phyloP scores from a whole-genome alignment of 2,113 vertebrate genomes.

The Callionymus lyra region DNA sequence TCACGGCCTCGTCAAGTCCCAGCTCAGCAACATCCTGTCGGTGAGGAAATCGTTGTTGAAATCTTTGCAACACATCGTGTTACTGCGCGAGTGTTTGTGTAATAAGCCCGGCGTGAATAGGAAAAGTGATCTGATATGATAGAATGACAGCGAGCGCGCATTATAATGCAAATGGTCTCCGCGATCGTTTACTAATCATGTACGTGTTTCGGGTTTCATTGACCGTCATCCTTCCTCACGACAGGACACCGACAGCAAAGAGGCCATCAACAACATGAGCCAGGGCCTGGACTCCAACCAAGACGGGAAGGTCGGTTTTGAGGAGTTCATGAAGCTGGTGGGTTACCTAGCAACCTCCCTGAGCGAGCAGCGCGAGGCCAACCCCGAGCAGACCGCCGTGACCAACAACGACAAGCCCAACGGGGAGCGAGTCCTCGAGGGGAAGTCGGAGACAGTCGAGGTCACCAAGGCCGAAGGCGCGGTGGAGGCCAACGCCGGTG shows the following conservation, averaged over 20 bases:
- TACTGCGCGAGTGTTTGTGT: neutral
- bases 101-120: conserved; percentile 6
- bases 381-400: conserved; percentile 27
- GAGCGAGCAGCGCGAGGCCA: conserved; percentile 45
- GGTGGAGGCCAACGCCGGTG: conserved; percentile 10
- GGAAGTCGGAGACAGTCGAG: conserved; percentile 11
- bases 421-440: conserved; percentile 16
- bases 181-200: conserved; percentile 16
- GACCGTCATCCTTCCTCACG: conserved; percentile 13
- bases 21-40: conserved; percentile 65
- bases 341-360: conserved; percentile 57
- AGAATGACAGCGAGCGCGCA: conserved; percentile 15
- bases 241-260: conserved; percentile 59
- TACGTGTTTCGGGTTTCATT: conserved; percentile 23
- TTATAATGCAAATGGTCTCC: conserved; percentile 17
- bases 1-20: conserved; percentile 59
- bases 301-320: conserved; percentile 65
- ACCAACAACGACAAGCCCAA: conserved; percentile 20
- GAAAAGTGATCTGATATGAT: conserved; percentile 25
- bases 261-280: conserved; percentile 58
- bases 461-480: conserved; percentile 16
- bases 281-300: conserved; percentile 56
- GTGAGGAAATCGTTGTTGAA: conserved; percentile 41
- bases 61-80: too few species aligned
- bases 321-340: conserved; percentile 67